Percentiles rank a stretch among this genome's conserved stretches.
These are phyloP conservation scores for Eonycteris spelaea DNA, from an alignment of 2,113 vertebrate genomes.

Conservation along the genomic window DNA sequence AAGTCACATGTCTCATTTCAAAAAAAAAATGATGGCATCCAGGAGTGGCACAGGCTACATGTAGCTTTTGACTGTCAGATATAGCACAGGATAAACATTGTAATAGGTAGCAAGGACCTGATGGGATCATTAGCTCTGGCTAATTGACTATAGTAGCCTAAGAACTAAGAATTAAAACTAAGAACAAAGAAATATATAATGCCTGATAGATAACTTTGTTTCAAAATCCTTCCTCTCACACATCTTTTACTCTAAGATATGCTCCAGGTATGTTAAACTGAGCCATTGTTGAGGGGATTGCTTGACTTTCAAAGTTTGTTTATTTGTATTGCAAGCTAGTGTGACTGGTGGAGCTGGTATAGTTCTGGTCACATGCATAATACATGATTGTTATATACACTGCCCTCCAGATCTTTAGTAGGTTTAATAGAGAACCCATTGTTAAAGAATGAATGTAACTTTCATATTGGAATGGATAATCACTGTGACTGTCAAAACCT, in stretches of 20 bases:
- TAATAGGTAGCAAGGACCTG: not conserved
- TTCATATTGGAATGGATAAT: conserved; percentile 33
- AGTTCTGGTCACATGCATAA: not conserved
- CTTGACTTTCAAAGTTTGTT: conserved; percentile 59
- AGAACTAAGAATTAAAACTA: not conserved
- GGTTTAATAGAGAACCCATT: not conserved
- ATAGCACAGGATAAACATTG: not conserved
- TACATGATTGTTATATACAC: not conserved
- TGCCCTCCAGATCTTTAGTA: conserved; percentile 40
- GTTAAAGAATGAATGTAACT: conserved; percentile 44
- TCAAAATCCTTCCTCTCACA: not conserved
- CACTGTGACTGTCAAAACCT: conserved; percentile 35
- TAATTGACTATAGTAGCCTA: not conserved
- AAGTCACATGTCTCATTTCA: not conserved
- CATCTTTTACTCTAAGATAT: not conserved
- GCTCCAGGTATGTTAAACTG: not conserved
- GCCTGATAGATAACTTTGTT: not conserved
- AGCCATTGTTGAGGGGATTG: not conserved
- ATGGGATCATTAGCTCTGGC: not conserved
- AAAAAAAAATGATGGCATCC: not conserved
- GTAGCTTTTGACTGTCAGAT: not conserved
- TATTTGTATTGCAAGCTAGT: conserved; percentile 35
- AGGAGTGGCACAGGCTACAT: no score
- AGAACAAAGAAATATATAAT: not conserved
- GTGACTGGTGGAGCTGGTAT: not conserved